Base-by-base conservation (phyloP, 2,888 invertebrate genomes). In the Bugula neritina region DNA sequence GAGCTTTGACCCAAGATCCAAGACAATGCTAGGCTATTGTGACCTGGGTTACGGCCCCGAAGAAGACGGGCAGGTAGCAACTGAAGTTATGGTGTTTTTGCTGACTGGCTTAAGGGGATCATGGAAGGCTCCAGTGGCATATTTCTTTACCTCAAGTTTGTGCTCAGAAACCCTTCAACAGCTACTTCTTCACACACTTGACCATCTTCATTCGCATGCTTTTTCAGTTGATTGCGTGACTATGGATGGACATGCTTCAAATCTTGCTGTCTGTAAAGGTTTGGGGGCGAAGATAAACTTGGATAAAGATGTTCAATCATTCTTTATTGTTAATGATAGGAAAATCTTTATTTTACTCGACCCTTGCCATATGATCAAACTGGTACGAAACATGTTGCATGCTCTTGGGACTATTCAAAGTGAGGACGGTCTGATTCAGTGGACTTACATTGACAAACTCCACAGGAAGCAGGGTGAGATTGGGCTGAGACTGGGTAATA, bases 61-160 rank as follows among this genome's bases (percentile, higher is more conserved):
- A n/a, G n/a, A n/a, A n/a, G n/a, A n/a, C n/a, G n/a, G n/a, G n/a
- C n/a, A n/a, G n/a, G n/a, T n/a, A n/a, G n/a, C n/a, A n/a, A n/a
- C n/a, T n/a, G n/a, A n/a, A n/a, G n/a, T n/a, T n/a, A n/a, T n/a
- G n/a, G n/a, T n/a, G n/a, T n/a, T n/a, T n/a, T n/a, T n/a, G n/a
- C n/a, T n/a, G n/a, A n/a, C n/a, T n/a, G 57, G 57, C 3, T 25
- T 57, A 25, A 57, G 23, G 57, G 17, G 23, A 25, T 13, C 57
- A n/a, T 57, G 57, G 57, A 57, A 57, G 25, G 57, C 57, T 25
- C 57, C 57, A n/a, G 13, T 57, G 25, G 57, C 57, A 21, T 57
- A 17, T n/a, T 57, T 57, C 23, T 57, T 57, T 5, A 57, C 57
- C 23, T 5, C 23, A 5, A 57, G 23, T 5, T 25, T 57, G 25